Percentiles rank a stretch among this genome's conserved stretches.
Conservation (phyloP, 1,140 invertebrate species). For the Pectinophora gossypiella region DNA sequence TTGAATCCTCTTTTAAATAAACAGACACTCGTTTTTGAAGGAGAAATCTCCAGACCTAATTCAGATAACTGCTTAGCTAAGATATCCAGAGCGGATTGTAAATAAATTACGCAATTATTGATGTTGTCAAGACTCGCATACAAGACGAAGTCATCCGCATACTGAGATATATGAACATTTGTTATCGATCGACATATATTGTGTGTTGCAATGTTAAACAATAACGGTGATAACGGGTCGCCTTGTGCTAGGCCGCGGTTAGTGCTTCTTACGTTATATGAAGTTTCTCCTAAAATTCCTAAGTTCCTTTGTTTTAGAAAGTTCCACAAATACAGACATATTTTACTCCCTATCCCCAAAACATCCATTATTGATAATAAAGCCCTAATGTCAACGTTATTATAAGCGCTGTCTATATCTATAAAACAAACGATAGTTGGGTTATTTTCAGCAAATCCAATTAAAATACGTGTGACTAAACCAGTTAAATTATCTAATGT, state of each 20-base stretch:
- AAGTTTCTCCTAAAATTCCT: not conserved
- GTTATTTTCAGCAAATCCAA: not conserved
- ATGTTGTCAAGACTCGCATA: constrained; percentile 9
- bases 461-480: not conserved
- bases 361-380: not conserved
- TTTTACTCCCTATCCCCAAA: not conserved
- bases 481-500: not conserved
- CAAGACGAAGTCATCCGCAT: constrained; percentile 25
- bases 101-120: not conserved
- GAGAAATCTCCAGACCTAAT: constrained; percentile 11
- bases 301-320: not conserved
- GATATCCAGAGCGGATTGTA: constrained; percentile 13
- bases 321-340: not conserved
- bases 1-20: constrained; percentile 17
- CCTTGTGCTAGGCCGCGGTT: not conserved
- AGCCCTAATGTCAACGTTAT: not conserved
- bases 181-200: constrained; percentile 6
- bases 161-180: constrained; percentile 23
- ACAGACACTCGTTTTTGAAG: constrained; percentile 19
- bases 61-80: not conserved
- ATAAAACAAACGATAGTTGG: not conserved
- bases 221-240: constrained; percentile 8
- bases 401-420: not conserved
- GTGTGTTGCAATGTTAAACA: constrained; percentile 7
- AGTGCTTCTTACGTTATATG: not conserved